Percentiles rank a stretch among this genome's conserved stretches.
These are phyloP conservation scores for Nothocercus julius DNA, from an alignment of 2,113 vertebrate species.

Conservation along the genomic window DNA sequence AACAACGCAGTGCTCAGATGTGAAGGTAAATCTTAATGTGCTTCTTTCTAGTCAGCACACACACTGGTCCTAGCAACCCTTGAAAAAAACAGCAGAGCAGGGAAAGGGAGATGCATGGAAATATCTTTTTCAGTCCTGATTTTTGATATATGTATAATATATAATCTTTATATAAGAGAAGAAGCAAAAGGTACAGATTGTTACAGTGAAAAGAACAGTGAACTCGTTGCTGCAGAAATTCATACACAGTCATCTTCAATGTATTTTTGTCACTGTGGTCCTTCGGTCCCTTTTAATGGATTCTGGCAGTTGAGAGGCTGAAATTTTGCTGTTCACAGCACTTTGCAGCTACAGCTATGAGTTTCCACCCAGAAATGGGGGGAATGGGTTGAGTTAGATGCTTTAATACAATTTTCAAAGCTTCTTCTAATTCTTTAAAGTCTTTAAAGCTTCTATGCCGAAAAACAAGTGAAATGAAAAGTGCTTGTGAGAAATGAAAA, in stretches of 20 bases:
- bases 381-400: not conserved
- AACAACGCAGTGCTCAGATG: constrained; percentile 94
- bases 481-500: constrained; percentile 14
- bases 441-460: not conserved
- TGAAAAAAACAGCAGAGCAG: not conserved
- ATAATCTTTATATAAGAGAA: not conserved
- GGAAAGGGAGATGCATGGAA: not conserved
- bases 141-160: not conserved
- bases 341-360: not conserved
- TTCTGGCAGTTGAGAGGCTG: not conserved
- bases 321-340: not conserved
- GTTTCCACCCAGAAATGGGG: not conserved
- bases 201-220: not conserved
- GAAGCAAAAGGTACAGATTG: not conserved
- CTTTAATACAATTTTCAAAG: constrained; percentile 30
- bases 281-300: not conserved
- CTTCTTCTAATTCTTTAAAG: not conserved
- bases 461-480: not conserved
- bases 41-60: accelerated
- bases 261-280: not conserved
- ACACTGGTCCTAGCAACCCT: not conserved
- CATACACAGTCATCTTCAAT: accelerated
- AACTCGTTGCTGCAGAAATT: not conserved
- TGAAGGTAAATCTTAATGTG: constrained; percentile 71
- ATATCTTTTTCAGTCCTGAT: not conserved